Evolutionary conservation across 2,888 invertebrate genomes (phyloP).

Genomic region (Muschampia plurimacula): DNA sequence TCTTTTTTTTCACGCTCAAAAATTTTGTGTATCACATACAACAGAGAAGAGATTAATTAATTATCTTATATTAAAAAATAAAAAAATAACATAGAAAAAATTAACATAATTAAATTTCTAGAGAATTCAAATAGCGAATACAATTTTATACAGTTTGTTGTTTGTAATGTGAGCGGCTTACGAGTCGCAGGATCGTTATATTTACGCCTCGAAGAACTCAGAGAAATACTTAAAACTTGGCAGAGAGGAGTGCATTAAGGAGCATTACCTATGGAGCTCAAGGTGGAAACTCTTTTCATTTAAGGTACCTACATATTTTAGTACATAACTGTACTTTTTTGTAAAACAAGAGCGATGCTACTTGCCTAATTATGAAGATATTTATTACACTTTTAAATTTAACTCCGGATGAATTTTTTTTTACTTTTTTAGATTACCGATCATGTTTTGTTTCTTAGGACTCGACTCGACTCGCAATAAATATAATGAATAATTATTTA

Average conservation of each 20-base stretch:
- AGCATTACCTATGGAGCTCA: constrained; percentile 30
- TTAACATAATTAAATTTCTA: constrained; percentile 23
- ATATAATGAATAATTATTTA: background rate
- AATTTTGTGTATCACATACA: no score
- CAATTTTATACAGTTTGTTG: constrained; percentile 30
- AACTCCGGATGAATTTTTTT: no score
- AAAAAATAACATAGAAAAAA: background rate
- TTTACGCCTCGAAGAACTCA: constrained; percentile 55
- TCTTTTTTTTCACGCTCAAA: no score
- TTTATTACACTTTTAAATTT: no score
- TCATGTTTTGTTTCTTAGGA: no score
- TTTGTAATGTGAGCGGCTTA: constrained; percentile 39
- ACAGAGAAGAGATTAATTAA: background rate
- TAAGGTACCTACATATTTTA: background rate
- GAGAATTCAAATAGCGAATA: constrained; percentile 20
- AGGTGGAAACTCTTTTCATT: constrained; percentile 22
- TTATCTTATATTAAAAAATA: background rate
- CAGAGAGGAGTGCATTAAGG: constrained; percentile 50
- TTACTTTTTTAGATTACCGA: no score
- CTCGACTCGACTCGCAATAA: no score
- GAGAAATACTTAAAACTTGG: constrained; percentile 53
- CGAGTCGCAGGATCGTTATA: constrained; percentile 53
- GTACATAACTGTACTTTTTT: no score
- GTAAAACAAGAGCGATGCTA: no score
- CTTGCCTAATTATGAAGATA: no score